Evolutionary conservation across 2,113 vertebrate species (phyloP).

Genomic region (Paradisaea rubra): DNA sequence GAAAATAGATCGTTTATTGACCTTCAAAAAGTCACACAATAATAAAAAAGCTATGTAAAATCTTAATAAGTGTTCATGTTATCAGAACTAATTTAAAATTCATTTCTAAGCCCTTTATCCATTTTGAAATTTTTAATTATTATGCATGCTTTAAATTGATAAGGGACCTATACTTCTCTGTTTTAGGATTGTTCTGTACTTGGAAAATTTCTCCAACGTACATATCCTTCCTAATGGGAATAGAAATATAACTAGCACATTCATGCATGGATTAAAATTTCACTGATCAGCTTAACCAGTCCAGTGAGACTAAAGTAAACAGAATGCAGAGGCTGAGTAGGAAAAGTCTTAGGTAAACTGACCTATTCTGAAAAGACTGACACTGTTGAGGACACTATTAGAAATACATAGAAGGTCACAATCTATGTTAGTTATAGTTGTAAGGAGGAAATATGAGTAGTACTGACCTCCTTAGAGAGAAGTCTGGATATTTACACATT

Average conservation of each 20-base stretch:
- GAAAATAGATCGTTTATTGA: not conserved
- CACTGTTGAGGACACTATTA: not conserved
- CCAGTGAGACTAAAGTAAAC: not conserved
- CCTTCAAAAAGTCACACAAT: not conserved
- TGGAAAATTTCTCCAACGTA: not conserved
- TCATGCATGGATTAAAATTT: not conserved
- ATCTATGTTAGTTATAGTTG: accelerated
- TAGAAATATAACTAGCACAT: not conserved
- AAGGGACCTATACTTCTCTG: not conserved
- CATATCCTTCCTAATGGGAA: not conserved
- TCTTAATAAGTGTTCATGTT: not conserved
- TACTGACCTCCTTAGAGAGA: not conserved
- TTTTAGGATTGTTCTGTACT: not conserved
- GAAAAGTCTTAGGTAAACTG: not conserved
- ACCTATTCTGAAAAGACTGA: not conserved
- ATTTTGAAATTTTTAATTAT: slow-evolving; percentile 5
- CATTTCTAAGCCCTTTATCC: not conserved
- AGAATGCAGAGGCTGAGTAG: not conserved
- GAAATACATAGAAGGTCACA: not conserved
- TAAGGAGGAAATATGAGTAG: not conserved
- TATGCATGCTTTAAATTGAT: not conserved
- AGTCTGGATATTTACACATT: not conserved
- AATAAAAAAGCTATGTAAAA: not conserved
- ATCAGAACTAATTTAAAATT: slow-evolving; percentile 11
- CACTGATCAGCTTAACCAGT: not conserved